phyloP scores from a whole-genome alignment of 2,797 vertebrate genomes.

The Pteronotus mesoamericanus region DNA sequence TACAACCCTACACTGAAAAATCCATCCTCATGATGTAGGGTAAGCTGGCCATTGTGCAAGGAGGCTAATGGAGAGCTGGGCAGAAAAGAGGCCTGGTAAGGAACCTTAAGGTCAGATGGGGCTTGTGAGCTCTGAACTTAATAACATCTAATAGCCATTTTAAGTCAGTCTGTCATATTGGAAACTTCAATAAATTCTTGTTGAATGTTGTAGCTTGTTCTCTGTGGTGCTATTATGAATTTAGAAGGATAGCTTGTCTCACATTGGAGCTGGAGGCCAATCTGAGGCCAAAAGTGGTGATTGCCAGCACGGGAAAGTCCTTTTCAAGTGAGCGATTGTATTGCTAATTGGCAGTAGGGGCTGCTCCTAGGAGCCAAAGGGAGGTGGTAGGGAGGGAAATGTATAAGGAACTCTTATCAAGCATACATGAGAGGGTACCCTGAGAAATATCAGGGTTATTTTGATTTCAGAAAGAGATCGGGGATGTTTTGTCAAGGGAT shows the following conservation, averaged over 20 bases:
- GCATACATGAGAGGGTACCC: background rate
- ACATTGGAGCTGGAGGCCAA: conserved; percentile 13
- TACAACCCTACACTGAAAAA: background rate
- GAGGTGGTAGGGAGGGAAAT: background rate
- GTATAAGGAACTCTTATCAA: background rate
- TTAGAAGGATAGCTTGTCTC: background rate
- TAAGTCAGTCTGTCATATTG: conserved; percentile 2
- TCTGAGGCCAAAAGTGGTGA: background rate
- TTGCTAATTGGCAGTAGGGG: background rate
- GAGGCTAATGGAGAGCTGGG: background rate
- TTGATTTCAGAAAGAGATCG: background rate
- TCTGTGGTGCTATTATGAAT: background rate
- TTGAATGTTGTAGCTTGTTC: background rate
- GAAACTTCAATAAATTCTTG: background rate
- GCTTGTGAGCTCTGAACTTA: background rate
- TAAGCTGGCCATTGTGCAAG: background rate
- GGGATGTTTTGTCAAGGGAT: background rate
- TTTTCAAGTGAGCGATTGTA: background rate
- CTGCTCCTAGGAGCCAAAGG: background rate
- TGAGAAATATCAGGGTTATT: background rate
- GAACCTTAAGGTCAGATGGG: background rate
- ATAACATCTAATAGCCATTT: background rate
- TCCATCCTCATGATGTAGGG: background rate
- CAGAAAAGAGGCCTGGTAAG: background rate
- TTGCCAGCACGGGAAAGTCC: background rate